Evolutionary conservation across 2,113 vertebrate species (phyloP), one percentile per base, ranked within the genome.

Genomic region (Stigmatopora argus): DNA sequence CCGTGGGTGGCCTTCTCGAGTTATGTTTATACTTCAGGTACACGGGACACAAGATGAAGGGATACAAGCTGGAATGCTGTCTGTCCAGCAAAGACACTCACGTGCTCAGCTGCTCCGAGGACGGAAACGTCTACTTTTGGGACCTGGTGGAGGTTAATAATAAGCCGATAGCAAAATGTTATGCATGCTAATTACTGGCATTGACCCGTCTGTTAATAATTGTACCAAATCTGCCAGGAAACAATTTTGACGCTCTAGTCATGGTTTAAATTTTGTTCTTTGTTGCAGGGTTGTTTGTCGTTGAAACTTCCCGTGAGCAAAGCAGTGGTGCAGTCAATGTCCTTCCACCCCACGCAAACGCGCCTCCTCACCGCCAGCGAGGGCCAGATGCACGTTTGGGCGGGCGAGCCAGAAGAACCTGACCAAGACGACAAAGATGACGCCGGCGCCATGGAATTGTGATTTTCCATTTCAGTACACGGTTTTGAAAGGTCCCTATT

Each of bases 11-110:
- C 59, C 19, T 1, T 44, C 38, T 45, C n/a, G 5, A 44, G 19
- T 45, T 49, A 57, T 67, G 23, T 52, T 31, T 75, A 13, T 60
- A 10, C 0, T n/a, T 64, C 78, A 96, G 95, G 74, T 97, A 93
- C 79, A 91, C 71, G 0, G 94, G 96, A 5, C 96, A 98, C 78
- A 90, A 89, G 84, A 97, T 95, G 88, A 90, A 90, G 2, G 78
- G 91, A 5, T 98, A 96, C 78, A 94, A 95, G 78, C 87, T 98
- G 83, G 96, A 98, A 80, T 97, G 95, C 51, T 95, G 93, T 62
- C 89, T 98, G 15, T 94, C 92, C 0, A 90, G 90, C 67, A 93
- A 85, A 11, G 96, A 98, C 85, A 95, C 95, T 0, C 94, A 97
- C 0, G 91, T 96, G 35, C 87, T 94, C 67, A 92, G 95, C 81